Evolutionary conservation across 2,797 vertebrate species (phyloP), one percentile per base, ranked within the genome.

Genomic region (Lutjanus campechanus): DNA sequence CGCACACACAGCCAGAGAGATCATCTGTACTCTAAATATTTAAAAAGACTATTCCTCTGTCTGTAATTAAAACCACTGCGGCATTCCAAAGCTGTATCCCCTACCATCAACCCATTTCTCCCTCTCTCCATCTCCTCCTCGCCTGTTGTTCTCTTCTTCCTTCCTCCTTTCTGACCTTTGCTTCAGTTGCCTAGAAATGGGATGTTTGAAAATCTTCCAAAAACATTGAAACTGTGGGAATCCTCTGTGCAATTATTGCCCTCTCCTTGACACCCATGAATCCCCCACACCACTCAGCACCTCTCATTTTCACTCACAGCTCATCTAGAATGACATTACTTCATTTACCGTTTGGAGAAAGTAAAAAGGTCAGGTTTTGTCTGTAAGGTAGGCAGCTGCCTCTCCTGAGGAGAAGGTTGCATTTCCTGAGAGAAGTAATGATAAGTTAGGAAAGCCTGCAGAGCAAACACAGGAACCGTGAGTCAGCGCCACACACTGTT

Each of bases 1-100:
- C 84, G 73, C 78, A 90, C 78, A 90, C 47, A 53, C 65, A 77
- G 68, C 75, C 73, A 72, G 65, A 76, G 73, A 82, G 88, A 83
- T 89, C 87, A 90, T 92, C 87, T 92, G 77, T 77, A 86, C 83
- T 92, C 81, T 94, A 95, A 95, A 95, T 95, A 95, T 95, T 95
- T 95, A 92, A 95, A 93, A 90, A 93, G 90, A 78, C 88, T 77
- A 90, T 92, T 89, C 74, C 79, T 86, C 84, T 85, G 85, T 82
- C 90, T 94, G 93, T 93, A 94, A 94, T 95, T 95, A 95, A 94
- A 95, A 92, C 91, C 87, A 89, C 89, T 83, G 77, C 87, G 87
- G 84, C 86, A 91, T 91, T 92, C 89, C 88, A 68, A 29, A 51
- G 72, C 77, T 69, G 77, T 90, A 85, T 89, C 88, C 84, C 89